These are phyloP conservation scores for Noctua pronuba DNA, from an alignment of 2,888 invertebrate species.

Conservation along the genomic window DNA sequence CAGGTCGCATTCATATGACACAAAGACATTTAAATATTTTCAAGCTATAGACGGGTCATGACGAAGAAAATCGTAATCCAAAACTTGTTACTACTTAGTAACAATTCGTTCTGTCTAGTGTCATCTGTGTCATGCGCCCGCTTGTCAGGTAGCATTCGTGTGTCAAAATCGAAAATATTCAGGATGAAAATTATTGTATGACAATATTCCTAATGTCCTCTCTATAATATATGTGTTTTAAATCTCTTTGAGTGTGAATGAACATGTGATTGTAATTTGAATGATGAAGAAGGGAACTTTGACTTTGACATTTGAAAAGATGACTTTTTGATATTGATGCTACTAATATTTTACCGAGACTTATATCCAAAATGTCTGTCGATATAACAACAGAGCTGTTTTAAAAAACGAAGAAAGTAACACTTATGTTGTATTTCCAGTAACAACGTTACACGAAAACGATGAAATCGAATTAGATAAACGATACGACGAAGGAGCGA, in stretches of 20 bases:
- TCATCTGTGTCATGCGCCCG: too few relatives aligned
- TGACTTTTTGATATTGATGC: not conserved
- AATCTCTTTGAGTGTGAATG: not conserved
- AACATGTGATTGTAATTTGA: not conserved
- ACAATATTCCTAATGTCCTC: too few relatives aligned
- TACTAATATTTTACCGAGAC: not conserved
- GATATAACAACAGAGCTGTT: not conserved
- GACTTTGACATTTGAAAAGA: not conserved
- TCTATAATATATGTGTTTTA: too few relatives aligned
- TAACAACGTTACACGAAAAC: conserved; percentile 30
- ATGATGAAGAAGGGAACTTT: not conserved
- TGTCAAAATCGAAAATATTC: too few relatives aligned
- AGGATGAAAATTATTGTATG: too few relatives aligned
- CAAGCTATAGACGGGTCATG: too few relatives aligned
- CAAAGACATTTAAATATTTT: too few relatives aligned
- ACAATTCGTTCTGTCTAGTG: too few relatives aligned
- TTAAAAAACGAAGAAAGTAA: not conserved
- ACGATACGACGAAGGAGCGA: conserved; percentile 40
- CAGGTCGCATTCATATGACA: too few relatives aligned
- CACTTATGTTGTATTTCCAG: conserved; percentile 13
- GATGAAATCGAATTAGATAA: conserved; percentile 33
- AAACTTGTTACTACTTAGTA: too few relatives aligned
- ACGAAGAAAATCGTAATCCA: too few relatives aligned
- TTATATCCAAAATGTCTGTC: not conserved
- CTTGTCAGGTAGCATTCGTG: too few relatives aligned